These are phyloP conservation scores for Belonocnema kinseyi DNA, from an alignment of 1,140 invertebrate species.

Conservation along the genomic window DNA sequence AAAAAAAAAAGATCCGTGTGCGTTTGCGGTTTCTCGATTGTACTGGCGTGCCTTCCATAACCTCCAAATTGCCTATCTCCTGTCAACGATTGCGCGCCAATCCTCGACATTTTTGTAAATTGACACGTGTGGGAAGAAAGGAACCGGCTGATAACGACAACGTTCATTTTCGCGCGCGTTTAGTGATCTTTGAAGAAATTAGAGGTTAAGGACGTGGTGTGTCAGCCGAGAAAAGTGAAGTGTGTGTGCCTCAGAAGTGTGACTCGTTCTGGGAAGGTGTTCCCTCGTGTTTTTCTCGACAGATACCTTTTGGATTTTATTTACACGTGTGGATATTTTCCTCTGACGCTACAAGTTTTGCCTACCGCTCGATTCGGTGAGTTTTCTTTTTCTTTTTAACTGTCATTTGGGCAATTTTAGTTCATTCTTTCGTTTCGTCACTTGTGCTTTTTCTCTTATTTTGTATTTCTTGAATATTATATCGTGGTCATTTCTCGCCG, in stretches of 20 bases:
- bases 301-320: too few species aligned
- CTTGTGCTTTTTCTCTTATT: too few species aligned
- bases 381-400: not conserved
- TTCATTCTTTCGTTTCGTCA: not conserved
- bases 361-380: not conserved
- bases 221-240: not conserved
- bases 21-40: constrained; percentile 34
- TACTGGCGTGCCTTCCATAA: constrained; percentile 47
- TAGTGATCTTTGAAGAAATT: not conserved
- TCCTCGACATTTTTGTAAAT: constrained; percentile 32
- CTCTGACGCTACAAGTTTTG: not conserved
- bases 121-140: constrained; percentile 37
- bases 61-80: constrained; percentile 47
- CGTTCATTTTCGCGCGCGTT: constrained; percentile 3
- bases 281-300: not conserved
- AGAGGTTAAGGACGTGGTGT: not conserved
- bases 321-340: not conserved
- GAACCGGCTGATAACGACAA: constrained; percentile 27
- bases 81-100: constrained; percentile 48
- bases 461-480: too few species aligned
- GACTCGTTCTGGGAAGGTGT: not conserved
- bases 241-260: constrained; percentile 1
- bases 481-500: not conserved
- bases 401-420: not conserved
- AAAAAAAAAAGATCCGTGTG: not conserved